Evolutionary conservation across 2,113 vertebrate species (phyloP).

Genomic region (Atlantisia rogersi): DNA sequence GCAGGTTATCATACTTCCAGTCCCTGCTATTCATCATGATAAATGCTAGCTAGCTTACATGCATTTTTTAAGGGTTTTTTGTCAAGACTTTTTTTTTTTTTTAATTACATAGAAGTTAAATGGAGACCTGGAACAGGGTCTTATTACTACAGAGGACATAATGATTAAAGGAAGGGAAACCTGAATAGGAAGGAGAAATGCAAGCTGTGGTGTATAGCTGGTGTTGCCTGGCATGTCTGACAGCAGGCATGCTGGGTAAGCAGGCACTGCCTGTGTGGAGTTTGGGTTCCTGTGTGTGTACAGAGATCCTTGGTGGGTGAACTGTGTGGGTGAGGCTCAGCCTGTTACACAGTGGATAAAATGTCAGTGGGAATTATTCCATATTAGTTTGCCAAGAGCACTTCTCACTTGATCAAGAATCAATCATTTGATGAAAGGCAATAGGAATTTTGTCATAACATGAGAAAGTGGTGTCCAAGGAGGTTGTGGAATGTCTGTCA

Average conservation of each 20-base stretch:
- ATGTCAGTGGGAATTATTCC: neutral
- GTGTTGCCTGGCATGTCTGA: neutral
- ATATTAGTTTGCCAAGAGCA: neutral
- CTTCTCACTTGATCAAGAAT: neutral
- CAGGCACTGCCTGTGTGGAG: neutral
- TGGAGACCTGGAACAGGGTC: neutral
- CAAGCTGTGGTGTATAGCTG: neutral
- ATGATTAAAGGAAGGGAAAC: neutral
- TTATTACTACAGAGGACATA: neutral
- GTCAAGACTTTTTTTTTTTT: neutral
- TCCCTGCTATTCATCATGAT: no score
- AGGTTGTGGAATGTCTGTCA: neutral
- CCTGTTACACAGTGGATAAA: neutral
- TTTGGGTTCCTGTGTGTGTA: neutral
- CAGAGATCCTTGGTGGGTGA: neutral
- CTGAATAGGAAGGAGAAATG: neutral
- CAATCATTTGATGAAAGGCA: neutral
- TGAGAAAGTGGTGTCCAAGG: rapidly evolving
- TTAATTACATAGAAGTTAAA: neutral
- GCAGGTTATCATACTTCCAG: neutral
- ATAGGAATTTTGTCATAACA: neutral
- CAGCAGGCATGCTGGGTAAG: neutral
- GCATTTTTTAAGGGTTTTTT: neutral
- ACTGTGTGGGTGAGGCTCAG: neutral
- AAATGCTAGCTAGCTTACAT: neutral